Base-by-base conservation (phyloP, 2,888 invertebrate genomes). In the Hipparchia semele region DNA sequence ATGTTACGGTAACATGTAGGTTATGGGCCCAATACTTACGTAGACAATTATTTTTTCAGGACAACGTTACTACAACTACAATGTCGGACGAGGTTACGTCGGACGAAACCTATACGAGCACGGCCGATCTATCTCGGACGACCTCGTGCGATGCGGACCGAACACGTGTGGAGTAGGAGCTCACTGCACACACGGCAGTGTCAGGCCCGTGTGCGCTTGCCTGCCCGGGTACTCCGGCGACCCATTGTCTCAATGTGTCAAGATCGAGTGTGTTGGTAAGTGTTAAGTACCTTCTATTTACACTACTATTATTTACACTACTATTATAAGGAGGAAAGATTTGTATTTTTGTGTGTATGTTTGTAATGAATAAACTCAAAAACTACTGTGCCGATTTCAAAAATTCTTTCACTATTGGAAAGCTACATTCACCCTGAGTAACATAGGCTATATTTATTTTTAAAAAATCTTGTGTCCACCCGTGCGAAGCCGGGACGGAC, bases 161-260 rank as follows among this genome's bases (percentile, higher is more conserved):
- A 94, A 90, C 82, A 96, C 96, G 0, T 96, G 96, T 80, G 96
- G 96, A 2, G 94, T 94, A 7, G 96, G 96, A 61, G 96, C 96
- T 2, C 95, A 96, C 76, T 96, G 96, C 82, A 95, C 95, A 75
- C 89, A 94, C 75, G 90, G 95, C 77, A 96, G 96, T 77, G 96
- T 96, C 76, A 94, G 97, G 70, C 96, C 97, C 0, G 97, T 97
- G 6, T 97, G 97, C 84, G 96, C 97, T 45, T 97, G 97, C 81
- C 93, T 97, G 77, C 95, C 97, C 9, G 96, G 97, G 0, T 95
- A 97, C 86, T 96, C 96, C 78, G 98, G 98, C 51, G 97, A 98
- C 88, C 97, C 98, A 0, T 90, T 97, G 74, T 92, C 94, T 0
- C 95, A 95, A 79, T 98, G 98, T 86, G 94, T 95, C 81, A 95